These are phyloP conservation scores for Diogma glabrata DNA, from an alignment of 2,888 invertebrate species.

Conservation along the genomic window DNA sequence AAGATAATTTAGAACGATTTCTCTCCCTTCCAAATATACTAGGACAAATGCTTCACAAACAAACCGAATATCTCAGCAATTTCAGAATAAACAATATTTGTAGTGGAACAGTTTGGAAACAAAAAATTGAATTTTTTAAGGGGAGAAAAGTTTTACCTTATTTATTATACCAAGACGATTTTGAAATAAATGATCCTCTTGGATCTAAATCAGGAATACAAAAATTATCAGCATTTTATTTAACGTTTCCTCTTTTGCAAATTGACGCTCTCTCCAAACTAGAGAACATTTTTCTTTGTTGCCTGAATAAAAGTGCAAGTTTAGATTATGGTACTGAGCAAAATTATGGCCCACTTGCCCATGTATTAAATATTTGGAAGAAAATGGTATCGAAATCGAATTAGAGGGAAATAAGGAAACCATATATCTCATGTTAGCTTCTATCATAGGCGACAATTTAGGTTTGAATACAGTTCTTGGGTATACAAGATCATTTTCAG, in stretches of 20 bases:
- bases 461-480: not conserved
- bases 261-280: conserved; percentile 8
- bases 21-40: too few relatives aligned
- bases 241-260: conserved; percentile 12
- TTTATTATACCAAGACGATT: not conserved
- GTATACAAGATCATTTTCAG: conserved; percentile 3
- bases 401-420: not conserved
- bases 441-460: conserved; percentile 11
- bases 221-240: conserved; percentile 11
- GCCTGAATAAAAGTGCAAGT: conserved; percentile 8
- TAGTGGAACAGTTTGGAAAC: not conserved
- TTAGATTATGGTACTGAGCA: not conserved
- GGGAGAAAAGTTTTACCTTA: too few relatives aligned
- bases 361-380: conserved; percentile 11
- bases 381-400: conserved; percentile 11
- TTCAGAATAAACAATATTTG: not conserved
- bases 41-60: too few relatives aligned
- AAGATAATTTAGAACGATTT: not conserved
- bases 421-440: not conserved
- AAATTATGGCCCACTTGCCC: conserved; percentile 8
- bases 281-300: conserved; percentile 11
- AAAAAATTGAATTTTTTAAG: not conserved
- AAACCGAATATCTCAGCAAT: too few relatives aligned
- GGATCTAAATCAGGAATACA: not conserved
- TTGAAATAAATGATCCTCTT: not conserved